Percentiles rank a stretch among this genome's conserved stretches.
phyloP scores from a whole-genome alignment of 2,797 vertebrate genomes.

The Eulemur mongoz region DNA sequence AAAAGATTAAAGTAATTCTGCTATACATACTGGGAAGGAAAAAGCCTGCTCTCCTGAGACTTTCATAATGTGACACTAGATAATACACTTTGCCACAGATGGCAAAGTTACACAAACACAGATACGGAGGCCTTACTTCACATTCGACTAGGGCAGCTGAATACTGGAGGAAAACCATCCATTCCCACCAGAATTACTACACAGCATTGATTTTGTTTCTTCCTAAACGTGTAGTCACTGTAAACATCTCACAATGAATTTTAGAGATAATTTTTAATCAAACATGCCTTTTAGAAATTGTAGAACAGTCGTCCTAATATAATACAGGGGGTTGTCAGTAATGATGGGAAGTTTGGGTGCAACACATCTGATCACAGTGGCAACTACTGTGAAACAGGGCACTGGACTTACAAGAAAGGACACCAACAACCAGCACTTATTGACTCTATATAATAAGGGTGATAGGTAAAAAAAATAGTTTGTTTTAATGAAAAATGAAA shows the following conservation, averaged over 20 bases:
- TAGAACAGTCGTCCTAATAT: constrained; percentile 16
- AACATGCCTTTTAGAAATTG: constrained; percentile 49
- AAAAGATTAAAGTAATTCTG: constrained; percentile 88
- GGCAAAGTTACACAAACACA: constrained; percentile 82
- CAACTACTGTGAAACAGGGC: background rate
- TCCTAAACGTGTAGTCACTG: constrained; percentile 34
- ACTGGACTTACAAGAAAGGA: background rate
- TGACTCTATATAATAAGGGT: background rate
- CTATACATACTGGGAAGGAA: constrained; percentile 79
- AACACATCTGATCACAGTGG: background rate
- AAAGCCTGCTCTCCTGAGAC: constrained; percentile 73
- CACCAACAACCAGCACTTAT: background rate
- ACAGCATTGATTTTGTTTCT: constrained; percentile 63
- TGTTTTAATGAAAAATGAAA: background rate
- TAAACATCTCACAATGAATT: background rate
- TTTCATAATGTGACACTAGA: constrained; percentile 83
- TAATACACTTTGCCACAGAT: constrained; percentile 79
- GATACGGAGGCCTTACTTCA: constrained; percentile 77
- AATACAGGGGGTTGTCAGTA: background rate
- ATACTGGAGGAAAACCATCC: constrained; percentile 71
- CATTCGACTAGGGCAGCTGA: constrained; percentile 66
- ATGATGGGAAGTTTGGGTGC: background rate
- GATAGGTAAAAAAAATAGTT: background rate
- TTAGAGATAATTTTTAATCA: background rate
- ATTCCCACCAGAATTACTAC: constrained; percentile 67